Evolutionary conservation across 2,888 invertebrate genomes (phyloP).

Genomic region (Hydriomena furcata): DNA sequence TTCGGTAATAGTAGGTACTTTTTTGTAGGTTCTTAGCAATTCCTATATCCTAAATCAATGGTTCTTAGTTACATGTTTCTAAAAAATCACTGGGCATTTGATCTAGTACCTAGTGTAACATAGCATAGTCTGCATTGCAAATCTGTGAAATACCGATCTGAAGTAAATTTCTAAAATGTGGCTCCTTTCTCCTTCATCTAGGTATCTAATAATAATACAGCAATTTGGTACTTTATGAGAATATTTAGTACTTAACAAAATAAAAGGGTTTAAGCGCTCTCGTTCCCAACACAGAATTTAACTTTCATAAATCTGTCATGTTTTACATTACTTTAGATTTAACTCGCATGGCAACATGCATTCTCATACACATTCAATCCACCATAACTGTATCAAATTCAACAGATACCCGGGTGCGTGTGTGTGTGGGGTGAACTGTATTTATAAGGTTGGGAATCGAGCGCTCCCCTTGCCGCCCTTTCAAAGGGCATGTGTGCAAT

Average conservation of each 20-base stretch:
- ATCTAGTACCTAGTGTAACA: no score
- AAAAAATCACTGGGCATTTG: no score
- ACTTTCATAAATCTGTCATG: slow-evolving; percentile 6
- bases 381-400: slow-evolving; percentile 28
- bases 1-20: slow-evolving; percentile 10
- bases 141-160: no score
- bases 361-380: slow-evolving; percentile 17
- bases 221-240: no score
- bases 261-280: no score
- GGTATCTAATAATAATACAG: no score
- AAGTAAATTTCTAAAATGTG: no score
- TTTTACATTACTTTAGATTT: slow-evolving; percentile 4
- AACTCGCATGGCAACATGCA: slow-evolving; percentile 14
- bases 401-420: slow-evolving; percentile 36
- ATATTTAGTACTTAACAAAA: no score
- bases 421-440: slow-evolving; percentile 38
- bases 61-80: no score
- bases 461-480: slow-evolving; percentile 72
- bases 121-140: no score
- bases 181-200: no score
- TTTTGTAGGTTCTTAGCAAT: neutral
- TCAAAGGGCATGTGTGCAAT: slow-evolving; percentile 81
- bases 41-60: no score
- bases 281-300: neutral
- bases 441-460: slow-evolving; percentile 41